Base-by-base conservation (phyloP, 1,140 invertebrate species). In the Cotesia chilonis region DNA sequence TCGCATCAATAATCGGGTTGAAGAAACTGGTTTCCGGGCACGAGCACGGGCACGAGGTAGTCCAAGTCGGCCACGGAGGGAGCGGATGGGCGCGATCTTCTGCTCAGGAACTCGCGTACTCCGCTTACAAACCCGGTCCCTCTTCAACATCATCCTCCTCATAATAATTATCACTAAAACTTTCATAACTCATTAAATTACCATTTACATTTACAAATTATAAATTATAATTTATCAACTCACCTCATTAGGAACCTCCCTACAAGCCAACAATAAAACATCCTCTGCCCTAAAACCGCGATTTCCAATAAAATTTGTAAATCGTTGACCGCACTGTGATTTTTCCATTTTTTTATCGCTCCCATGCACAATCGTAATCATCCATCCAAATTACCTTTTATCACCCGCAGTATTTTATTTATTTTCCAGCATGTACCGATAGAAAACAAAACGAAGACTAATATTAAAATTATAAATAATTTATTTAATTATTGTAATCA, bases 1-100 rank as follows among this genome's bases (percentile, higher is more conserved):
- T 95, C 28, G 93, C 94, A 38, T 92, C 91, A 69, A 94, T 95
- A 74, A 94, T 95, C 69, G 94, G 93, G 1, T 85, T 95, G 77
- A 95, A 94, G 88, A 94, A 94, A 79, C 88, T 95, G 1, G 85
- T 94, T 12, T 90, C 91, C 10, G 89, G 90, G 4, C 89, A 90
- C 12, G 75, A 73, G 9, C 89, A 90, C 60, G 90, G 91, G 4
- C 92, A 93, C 80, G 92, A 93, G 71, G 88, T 88, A 1, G 92
- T 93, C 4, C 92, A 93, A 60, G 90, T 92, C 2, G 89, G 90
- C 6, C 90, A 92, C 77, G 89, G 90, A 67, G 77, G 77, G 5
- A 84, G 85, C 54, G 85, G 85, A 66, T 87, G 85, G 85, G 85
- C 83, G 73, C 83, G 85, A 78, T 85, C 85, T 68, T 52, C 71